Evolutionary conservation across 2,888 invertebrate species (phyloP), one percentile per base, ranked within the genome.

Genomic region (Oxyteleia sp.): DNA sequence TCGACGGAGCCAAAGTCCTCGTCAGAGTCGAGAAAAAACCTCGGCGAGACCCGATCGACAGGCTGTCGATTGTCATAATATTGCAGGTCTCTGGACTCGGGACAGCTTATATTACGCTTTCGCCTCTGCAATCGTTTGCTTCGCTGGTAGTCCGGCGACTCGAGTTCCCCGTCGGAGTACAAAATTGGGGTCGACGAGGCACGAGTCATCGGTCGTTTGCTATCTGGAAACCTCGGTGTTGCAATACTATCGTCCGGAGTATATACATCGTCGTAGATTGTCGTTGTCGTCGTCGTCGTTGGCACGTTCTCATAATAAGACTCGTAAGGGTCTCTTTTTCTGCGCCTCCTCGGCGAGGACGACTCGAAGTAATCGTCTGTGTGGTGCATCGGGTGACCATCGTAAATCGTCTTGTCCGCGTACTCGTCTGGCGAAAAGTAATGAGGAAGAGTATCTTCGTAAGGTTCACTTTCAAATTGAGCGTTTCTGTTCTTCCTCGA

Each of bases 1-100:
- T 93, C 93, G 81, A 88, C 87, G 11, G 93, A 93, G 15, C 93
- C 93, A 68, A 92, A 92, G 35, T 93, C 93, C 29, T 93, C 92
- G 84, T 92, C 92, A 45, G 92, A 92, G 57, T 90, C 91, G 26
- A 90, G 80, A 23, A 87, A 87, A 16, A 79, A 81, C 16, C 64
- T 75, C 10, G 84, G 72, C 13, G 80, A 57, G 11, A 79, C 72
- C 59, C 79, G 55, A 23, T 53, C 61, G 11, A 71, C 16, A 16
- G 45, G 47, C 5, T 51, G 64, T 13, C 69, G 47, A 49, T 26
- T 53, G 1, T 57, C 69, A 13, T 72, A 59, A 32, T 71, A 82
- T 1, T 64, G 61, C 1, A 88, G 68, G 7, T 89, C 88, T 10
- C 89, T 79, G 4, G 87, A 86, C 55, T 91, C 90, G 0, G 91